phyloP scores from a whole-genome alignment of 2,888 invertebrate species.

The Cryptophagus acutangulus region DNA sequence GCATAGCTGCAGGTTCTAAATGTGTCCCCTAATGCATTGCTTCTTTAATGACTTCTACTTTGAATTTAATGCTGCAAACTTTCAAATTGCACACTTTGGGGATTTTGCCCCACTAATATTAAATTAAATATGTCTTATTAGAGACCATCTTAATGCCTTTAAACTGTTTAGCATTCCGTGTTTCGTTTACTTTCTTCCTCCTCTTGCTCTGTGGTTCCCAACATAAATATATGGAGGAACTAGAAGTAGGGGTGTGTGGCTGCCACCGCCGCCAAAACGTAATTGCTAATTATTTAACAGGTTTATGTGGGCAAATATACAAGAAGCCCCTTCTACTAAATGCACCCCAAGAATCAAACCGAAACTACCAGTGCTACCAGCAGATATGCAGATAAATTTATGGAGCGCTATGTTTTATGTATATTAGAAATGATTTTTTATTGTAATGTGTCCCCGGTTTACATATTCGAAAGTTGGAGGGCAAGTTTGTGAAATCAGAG shows the following conservation, averaged over 20 bases:
- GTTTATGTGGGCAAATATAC: conserved; percentile 6
- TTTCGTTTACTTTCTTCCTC: conserved; percentile 7
- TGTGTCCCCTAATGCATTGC: conserved; percentile 32
- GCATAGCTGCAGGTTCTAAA: conserved; percentile 30
- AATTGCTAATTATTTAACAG: conserved; percentile 9
- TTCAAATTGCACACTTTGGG: conserved; percentile 29
- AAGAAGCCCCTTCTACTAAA: no score
- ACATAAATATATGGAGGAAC: conserved; percentile 3
- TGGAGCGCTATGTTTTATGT: no score
- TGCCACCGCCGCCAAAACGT: conserved; percentile 1
- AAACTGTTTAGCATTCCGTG: conserved; percentile 2
- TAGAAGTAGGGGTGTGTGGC: conserved; percentile 1
- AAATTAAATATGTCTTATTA: conserved; percentile 32
- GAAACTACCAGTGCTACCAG: no score
- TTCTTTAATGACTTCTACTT: conserved; percentile 32
- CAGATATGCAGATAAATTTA: no score
- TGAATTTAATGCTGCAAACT: conserved; percentile 32
- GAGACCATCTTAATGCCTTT: conserved; percentile 8
- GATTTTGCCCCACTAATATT: conserved; percentile 25
- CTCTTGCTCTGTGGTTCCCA: conserved; percentile 4
- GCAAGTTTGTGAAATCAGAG: conserved; percentile 16
- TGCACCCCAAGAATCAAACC: no score
- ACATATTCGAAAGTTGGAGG: conserved; percentile 5
- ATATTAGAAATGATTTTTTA: not conserved
- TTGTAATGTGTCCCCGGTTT: conserved; percentile 4